Evolutionary conservation across 2,113 vertebrate species (phyloP).

Genomic region (Plotosus lineatus): DNA sequence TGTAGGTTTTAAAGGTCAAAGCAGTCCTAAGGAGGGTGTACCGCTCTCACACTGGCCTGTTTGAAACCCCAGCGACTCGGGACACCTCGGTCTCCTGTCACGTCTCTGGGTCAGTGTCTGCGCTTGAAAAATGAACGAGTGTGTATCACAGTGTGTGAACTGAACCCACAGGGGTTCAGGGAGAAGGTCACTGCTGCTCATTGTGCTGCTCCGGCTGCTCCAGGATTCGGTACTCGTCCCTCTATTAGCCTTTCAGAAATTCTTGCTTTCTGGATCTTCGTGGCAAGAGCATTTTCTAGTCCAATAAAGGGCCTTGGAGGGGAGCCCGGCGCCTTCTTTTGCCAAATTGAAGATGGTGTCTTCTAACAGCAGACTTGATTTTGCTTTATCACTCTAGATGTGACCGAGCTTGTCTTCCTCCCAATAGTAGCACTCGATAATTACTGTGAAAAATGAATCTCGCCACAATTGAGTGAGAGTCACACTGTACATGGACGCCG

Average conservation of each 20-base stretch:
- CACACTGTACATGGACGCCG: too few relatives aligned
- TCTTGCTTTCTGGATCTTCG: too few relatives aligned
- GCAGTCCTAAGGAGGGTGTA: background rate
- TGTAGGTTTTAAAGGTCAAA: background rate
- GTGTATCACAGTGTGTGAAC: background rate
- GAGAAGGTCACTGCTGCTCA: too few relatives aligned
- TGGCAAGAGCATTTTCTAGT: too few relatives aligned
- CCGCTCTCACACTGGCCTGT: background rate
- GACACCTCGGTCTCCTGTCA: too few relatives aligned
- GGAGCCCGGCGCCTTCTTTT: too few relatives aligned
- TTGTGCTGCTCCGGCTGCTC: too few relatives aligned
- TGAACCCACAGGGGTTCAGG: background rate
- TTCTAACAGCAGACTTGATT: conserved; percentile 13
- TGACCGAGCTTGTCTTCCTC: conserved; percentile 26
- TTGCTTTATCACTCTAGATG: conserved; percentile 37
- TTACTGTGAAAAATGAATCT: conserved; percentile 28
- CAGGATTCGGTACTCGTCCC: too few relatives aligned
- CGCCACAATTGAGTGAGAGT: background rate
- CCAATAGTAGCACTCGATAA: conserved; percentile 11
- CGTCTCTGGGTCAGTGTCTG: background rate
- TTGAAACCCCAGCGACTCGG: background rate
- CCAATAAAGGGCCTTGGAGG: too few relatives aligned
- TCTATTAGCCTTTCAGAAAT: too few relatives aligned
- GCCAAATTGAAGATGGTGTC: too few relatives aligned
- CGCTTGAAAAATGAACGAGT: too few relatives aligned